Evolutionary conservation across 2,797 vertebrate species (phyloP).

Genomic region (Sciurus vulgaris): DNA sequence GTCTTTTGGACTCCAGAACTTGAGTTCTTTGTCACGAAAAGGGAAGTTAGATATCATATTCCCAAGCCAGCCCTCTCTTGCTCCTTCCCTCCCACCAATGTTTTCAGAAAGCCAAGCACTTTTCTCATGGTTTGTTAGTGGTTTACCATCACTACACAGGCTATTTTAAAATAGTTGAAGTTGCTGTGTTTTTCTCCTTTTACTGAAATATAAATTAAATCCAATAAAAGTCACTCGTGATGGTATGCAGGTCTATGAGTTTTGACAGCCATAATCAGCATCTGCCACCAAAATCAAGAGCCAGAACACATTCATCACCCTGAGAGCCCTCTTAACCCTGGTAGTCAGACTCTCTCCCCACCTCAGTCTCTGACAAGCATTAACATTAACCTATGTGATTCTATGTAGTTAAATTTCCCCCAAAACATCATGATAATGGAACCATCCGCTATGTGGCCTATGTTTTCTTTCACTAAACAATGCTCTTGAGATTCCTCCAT

Average conservation of each 20-base stretch:
- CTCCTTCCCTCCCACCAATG: rapidly evolving
- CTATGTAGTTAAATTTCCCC: neutral
- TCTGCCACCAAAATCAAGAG: neutral
- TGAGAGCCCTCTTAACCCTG: neutral
- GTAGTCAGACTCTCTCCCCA: neutral
- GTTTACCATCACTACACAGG: neutral
- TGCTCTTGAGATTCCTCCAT: neutral
- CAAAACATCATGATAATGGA: neutral
- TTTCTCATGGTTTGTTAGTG: neutral
- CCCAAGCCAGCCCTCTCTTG: neutral
- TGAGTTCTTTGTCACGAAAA: neutral
- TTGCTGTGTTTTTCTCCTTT: neutral
- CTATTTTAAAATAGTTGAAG: neutral
- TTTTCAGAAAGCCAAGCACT: neutral
- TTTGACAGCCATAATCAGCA: neutral
- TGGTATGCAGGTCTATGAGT: neutral
- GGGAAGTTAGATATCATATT: neutral
- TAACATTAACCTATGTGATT: neutral
- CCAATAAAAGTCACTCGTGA: neutral
- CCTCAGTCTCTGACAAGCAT: neutral
- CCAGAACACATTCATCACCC: neutral
- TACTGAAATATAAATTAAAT: neutral
- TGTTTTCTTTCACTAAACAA: neutral
- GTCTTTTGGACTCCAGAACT: neutral
- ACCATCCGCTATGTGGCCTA: neutral